Evolutionary conservation across 2,888 invertebrate genomes (phyloP).

Genomic region (Drosophila quinaria): DNA sequence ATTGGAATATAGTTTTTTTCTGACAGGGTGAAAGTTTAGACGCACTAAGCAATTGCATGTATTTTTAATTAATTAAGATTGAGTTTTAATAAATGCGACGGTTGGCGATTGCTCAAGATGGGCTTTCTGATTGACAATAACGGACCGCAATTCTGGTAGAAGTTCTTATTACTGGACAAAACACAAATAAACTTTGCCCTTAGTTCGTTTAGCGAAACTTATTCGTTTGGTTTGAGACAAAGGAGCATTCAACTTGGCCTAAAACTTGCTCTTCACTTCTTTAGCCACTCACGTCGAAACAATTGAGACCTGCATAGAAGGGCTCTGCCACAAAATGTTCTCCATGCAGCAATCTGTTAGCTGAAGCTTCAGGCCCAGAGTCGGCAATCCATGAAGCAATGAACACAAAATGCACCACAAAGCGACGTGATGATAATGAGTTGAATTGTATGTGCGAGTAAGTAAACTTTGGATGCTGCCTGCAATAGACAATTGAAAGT

Average conservation of each 20-base stretch:
- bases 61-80: slow-evolving; percentile 11
- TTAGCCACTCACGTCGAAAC: slow-evolving; percentile 45
- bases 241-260: slow-evolving; percentile 47
- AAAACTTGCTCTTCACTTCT: slow-evolving; percentile 49
- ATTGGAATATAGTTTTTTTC: neutral
- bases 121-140: slow-evolving; percentile 5
- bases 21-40: neutral
- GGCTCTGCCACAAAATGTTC: slow-evolving; percentile 38
- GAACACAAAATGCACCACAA: slow-evolving; percentile 63
- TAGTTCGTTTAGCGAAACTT: slow-evolving; percentile 38
- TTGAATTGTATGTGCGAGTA: slow-evolving; percentile 42
- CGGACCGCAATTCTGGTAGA: slow-evolving; percentile 1
- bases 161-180: slow-evolving; percentile 14
- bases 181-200: slow-evolving; percentile 27
- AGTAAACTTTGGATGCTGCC: slow-evolving; percentile 39
- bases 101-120: neutral
- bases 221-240: slow-evolving; percentile 42
- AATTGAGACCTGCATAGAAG: slow-evolving; percentile 51
- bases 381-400: slow-evolving; percentile 41
- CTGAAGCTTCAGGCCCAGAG: slow-evolving; percentile 24
- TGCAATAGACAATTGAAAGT: slow-evolving; percentile 38
- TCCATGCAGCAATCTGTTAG: slow-evolving; percentile 50
- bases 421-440: slow-evolving; percentile 70
- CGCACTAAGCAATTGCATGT: neutral
- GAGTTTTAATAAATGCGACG: neutral